Evolutionary conservation across 1,140 invertebrate genomes (phyloP), one percentile per base, ranked within the genome.

Genomic region (Agraylea sexmaculata): DNA sequence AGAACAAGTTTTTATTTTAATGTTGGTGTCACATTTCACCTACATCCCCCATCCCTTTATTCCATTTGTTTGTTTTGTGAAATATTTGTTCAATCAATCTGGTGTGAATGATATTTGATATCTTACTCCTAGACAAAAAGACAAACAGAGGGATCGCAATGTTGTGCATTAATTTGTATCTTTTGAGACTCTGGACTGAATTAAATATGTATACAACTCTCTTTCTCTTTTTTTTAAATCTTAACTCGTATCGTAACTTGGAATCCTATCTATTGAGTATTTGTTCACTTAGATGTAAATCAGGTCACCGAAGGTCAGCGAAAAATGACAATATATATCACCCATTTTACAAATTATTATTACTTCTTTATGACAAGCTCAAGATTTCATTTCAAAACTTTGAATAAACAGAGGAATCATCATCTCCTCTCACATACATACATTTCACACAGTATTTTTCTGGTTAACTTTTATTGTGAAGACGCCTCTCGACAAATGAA

Each of bases 281-380:
- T 49, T 47, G n/a, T 41, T 47, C 22, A 40, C 37, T 43, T 31
- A 44, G 36, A 41, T 48, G 31, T 41, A 38, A 45, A 49, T 49
- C 47, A 49, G 47, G 47, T 49, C 47, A 49, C 47, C 47, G 34
- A 49, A 49, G n/a, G n/a, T n/a, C 39, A 37, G 43, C 40, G n/a
- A 45, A 28, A 45, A 45, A 46, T 42, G 44, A 37, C 29, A 28
- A 42, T 46, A n/a, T n/a, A 46, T 42, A 37, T 18, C 32, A 37
- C 30, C 38, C 29, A 33, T 42, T 38, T 25, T 27, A 27, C 23
- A 8, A 32, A 34, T 16, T 34, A 34, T 34, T 34, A 34, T 42
- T 33, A 38, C 27, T 43, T 18, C 19, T 34, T 34, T 37, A 23
- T 29, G 41, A 47, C 41, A 47, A 48, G 42, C 46, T 48, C 46